Conservation (phyloP, 2,113 vertebrate species). For the Chloropsis hardwickii region DNA sequence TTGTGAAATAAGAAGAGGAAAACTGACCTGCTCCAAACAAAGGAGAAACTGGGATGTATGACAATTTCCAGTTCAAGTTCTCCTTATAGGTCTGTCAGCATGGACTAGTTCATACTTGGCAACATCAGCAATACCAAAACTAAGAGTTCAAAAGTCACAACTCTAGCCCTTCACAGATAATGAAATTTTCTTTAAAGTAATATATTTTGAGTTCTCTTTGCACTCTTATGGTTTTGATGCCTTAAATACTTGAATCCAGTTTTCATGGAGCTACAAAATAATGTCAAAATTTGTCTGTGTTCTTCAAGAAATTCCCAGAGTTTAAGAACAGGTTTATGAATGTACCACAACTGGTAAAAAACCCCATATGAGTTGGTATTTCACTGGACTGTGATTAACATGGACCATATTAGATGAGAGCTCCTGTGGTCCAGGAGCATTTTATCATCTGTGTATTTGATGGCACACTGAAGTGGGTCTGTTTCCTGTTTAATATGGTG, state of each 20-base stretch:
- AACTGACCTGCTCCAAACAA: background rate
- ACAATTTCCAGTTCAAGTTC: background rate
- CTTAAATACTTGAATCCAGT: background rate
- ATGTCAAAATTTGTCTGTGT: background rate
- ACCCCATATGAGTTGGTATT: background rate
- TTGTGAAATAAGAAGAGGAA: background rate
- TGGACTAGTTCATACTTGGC: background rate
- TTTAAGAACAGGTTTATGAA: background rate
- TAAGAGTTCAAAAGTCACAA: background rate
- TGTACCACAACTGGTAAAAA: background rate
- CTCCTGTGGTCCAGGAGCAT: background rate
- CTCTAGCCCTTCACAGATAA: background rate
- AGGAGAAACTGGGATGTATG: background rate
- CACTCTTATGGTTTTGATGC: background rate
- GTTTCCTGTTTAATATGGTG: background rate
- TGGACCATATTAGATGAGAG: background rate
- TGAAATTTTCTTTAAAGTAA: background rate
- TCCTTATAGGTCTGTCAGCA: background rate
- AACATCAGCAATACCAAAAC: background rate
- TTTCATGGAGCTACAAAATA: background rate
- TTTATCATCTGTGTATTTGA: background rate
- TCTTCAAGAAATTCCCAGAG: background rate
- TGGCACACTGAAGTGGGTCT: background rate
- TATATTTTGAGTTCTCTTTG: background rate
- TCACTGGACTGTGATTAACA: background rate